A percentile compares a stretch with the other conserved stretches of the same genome.
Conservation (phyloP, 2,113 vertebrate genomes). For the Romanogobio albipinnatus region DNA sequence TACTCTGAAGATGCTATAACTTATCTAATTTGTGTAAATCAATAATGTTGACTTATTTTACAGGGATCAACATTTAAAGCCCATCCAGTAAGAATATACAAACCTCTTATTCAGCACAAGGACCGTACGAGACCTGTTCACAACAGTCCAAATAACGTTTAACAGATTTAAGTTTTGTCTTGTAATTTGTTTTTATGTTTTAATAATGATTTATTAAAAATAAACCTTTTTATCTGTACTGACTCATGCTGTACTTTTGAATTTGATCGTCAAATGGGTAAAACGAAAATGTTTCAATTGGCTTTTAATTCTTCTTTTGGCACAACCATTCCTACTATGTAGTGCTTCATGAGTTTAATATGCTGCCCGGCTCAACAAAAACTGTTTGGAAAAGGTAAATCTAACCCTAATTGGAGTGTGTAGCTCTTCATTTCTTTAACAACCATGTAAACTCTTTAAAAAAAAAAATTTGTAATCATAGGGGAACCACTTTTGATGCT, state of each 20-base stretch:
- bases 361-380: no score
- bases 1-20: background rate
- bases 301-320: background rate
- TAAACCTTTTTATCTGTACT: background rate
- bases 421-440: no score
- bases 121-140: background rate
- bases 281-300: no score
- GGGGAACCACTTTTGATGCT: no score
- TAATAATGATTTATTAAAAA: background rate
- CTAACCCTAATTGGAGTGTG: no score
- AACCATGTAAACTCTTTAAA: no score
- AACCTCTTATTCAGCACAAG: background rate
- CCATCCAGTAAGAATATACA: constrained; percentile 21
- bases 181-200: background rate
- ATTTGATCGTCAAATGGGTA: background rate
- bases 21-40: background rate
- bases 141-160: background rate
- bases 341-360: background rate
- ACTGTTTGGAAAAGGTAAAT: no score
- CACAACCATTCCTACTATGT: background rate
- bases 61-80: constrained; percentile 5
- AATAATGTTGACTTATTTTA: background rate
- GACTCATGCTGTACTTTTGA: background rate
- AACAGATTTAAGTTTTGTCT: background rate
- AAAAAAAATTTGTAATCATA: no score